Percentiles rank a stretch among this genome's conserved stretches.
phyloP scores from a whole-genome alignment of 2,888 invertebrate species.

The Charanyca ferruginea region DNA sequence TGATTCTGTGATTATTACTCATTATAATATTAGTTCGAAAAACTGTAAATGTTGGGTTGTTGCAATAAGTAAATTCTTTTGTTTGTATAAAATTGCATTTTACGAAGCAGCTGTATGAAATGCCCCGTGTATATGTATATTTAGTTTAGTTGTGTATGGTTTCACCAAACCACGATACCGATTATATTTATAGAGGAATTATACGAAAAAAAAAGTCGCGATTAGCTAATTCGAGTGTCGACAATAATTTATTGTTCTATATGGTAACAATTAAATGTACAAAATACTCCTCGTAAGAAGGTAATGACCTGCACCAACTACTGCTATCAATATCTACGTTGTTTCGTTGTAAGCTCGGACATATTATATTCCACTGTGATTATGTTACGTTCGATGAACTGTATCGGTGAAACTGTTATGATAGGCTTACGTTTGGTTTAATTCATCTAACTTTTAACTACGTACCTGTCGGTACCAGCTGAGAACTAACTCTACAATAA shows the following conservation, averaged over 20 bases:
- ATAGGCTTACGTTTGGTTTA: constrained; percentile 65
- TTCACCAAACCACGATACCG: constrained; percentile 68
- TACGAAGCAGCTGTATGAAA: constrained; percentile 74
- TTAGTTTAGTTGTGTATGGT: constrained; percentile 74
- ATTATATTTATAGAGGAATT: constrained; percentile 61
- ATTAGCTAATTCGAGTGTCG: constrained; percentile 64
- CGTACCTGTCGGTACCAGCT: constrained; percentile 78
- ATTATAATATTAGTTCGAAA: constrained; percentile 75
- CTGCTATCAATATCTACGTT: constrained; percentile 25
- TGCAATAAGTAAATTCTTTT: constrained; percentile 87
- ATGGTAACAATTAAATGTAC: constrained; percentile 66
- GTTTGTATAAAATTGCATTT: constrained; percentile 81
- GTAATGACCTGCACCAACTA: constrained; percentile 40
- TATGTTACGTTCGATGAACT: constrained; percentile 68
- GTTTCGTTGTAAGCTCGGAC: constrained; percentile 41
- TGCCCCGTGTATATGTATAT: constrained; percentile 82
- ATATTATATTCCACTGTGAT: constrained; percentile 76
- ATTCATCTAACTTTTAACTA: constrained; percentile 70
- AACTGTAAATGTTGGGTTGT: constrained; percentile 88
- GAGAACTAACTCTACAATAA: constrained; percentile 82
- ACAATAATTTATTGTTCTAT: constrained; percentile 67
- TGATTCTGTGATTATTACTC: constrained; percentile 79
- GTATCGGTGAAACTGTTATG: constrained; percentile 76
- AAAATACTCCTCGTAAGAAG: constrained; percentile 63
- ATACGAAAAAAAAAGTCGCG: constrained; percentile 51